A percentile compares a stretch with the other conserved stretches of the same genome.
Evolutionary conservation across 2,113 vertebrate species (phyloP).

Genomic region (Apodemus sylvaticus): DNA sequence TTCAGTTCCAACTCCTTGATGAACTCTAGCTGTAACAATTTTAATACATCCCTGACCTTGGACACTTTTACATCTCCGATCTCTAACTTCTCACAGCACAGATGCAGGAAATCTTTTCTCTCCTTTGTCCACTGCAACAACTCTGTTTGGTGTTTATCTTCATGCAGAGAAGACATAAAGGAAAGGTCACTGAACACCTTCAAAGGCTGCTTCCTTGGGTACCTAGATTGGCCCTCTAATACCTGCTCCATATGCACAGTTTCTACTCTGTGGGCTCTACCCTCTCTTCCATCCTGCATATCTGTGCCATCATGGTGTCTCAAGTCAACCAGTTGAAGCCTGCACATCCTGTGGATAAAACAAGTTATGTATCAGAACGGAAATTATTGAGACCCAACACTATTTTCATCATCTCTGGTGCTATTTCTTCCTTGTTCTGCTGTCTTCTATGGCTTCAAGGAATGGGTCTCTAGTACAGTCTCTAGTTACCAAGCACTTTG

Average conservation of each 20-base stretch:
- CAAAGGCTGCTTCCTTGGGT: background rate
- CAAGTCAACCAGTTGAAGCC: background rate
- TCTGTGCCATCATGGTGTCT: too few species aligned
- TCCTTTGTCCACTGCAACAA: background rate
- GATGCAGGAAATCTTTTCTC: background rate
- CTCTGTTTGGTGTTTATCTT: fast-evolving
- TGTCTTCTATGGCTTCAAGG: too few species aligned
- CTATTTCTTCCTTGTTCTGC: too few species aligned
- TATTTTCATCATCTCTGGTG: background rate
- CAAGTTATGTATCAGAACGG: background rate
- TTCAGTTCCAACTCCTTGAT: background rate
- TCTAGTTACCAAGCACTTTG: too few species aligned
- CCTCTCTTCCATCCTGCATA: background rate
- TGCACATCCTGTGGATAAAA: background rate
- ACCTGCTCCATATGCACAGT: too few species aligned
- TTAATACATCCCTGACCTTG: fast-evolving
- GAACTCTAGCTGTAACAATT: background rate
- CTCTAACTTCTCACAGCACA: background rate
- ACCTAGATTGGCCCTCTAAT: fast-evolving
- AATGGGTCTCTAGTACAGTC: too few species aligned
- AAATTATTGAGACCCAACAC: too few species aligned
- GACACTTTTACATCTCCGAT: background rate
- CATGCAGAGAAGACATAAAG: too few species aligned
- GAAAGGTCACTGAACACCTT: background rate
- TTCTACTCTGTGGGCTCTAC: too few species aligned